Evolutionary conservation across 2,797 vertebrate species (phyloP), one percentile per base, ranked within the genome.

Genomic region (Malurus splendens): DNA sequence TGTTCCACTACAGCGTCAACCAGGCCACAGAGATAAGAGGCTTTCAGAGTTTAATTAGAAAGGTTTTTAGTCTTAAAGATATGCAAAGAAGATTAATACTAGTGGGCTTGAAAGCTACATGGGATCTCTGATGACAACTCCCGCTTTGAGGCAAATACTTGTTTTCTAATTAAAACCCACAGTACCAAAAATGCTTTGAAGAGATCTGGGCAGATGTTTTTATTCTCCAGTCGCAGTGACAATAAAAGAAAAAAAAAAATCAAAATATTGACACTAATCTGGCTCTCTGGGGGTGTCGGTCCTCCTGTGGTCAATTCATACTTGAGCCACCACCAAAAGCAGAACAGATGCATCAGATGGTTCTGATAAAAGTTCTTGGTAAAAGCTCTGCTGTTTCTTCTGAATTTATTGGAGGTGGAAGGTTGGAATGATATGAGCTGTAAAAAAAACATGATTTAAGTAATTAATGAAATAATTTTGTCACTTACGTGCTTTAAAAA

Each of bases 11-110:
- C 44, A 66, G 48, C 48, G 0, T 83, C 79, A 93, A 23, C 50
- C 51, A 90, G 73, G 64, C 73, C 56, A 65, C 41, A 76, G 81
- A 93, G 88, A 96, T 96, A 96, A 96, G 92, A 93, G 52, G 86
- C 77, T 95, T 95, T 93, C 78, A 90, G 90, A 82, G 41, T 91
- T 94, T 95, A 94, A 94, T 95, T 96, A 94, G 44, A 93, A 94
- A 89, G 72, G 36, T 28, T 90, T 92, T 95, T 56, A 75, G 68
- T 85, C 30, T 82, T 83, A 84, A 87, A 88, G 83, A 91, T 73
- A 90, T 89, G 89, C 82, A 94, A 87, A 95, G 86, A 86, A 93
- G 93, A 92, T 88, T 93, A 94, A 54, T 82, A 67, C 51, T 48
- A 71, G 38, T 86, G 78, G 22, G 79, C 61, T 90, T 93, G 44